phyloP scores from a whole-genome alignment of 2,797 vertebrate genomes.

The Amazona ochrocephala region DNA sequence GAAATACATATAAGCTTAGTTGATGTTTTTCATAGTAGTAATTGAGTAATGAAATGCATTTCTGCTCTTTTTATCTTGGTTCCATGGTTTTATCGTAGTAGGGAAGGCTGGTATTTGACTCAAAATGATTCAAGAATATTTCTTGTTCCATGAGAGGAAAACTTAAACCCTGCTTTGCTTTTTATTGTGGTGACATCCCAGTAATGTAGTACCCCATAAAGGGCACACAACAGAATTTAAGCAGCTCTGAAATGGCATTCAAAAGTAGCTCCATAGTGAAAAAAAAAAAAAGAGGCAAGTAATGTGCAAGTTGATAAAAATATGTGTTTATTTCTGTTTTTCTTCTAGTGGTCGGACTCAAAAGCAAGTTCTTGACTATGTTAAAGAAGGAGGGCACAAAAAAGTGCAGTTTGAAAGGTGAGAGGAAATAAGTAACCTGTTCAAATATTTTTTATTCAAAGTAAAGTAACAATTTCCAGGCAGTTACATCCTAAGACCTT shows the following conservation, averaged over 20 bases:
- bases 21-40: not conserved
- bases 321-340: not conserved
- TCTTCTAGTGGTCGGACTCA: constrained; percentile 92
- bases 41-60: not conserved
- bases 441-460: not conserved
- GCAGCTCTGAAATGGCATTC: not conserved
- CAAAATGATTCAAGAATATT: not conserved
- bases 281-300: not conserved
- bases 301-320: not conserved
- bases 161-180: not conserved
- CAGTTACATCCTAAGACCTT: not conserved
- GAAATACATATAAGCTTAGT: not conserved
- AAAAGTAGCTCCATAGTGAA: not conserved
- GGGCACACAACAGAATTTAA: not conserved
- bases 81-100: not conserved
- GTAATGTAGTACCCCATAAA: not conserved
- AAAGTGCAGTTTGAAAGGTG: constrained; percentile 98
- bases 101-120: not conserved
- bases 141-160: not conserved
- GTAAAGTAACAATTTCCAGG: not conserved
- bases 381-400: constrained; percentile 95
- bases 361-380: constrained; percentile 98
- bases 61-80: not conserved
- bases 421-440: constrained; percentile 33
- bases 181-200: not conserved